Conservation (phyloP, 1,140 invertebrate genomes). For the Physella acuta region DNA sequence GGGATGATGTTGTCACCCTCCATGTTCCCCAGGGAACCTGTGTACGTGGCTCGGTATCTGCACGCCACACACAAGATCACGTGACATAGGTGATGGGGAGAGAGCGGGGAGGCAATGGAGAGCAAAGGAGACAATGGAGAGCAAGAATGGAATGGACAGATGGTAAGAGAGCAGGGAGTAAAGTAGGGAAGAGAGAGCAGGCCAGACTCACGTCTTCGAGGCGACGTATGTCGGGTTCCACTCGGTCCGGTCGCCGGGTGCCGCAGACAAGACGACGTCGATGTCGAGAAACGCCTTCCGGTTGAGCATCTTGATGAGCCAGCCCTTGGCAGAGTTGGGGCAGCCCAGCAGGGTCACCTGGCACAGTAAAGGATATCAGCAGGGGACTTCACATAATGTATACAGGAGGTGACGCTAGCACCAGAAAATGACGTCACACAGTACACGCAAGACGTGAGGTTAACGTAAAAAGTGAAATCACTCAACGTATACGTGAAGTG, state of each 20-base stretch:
- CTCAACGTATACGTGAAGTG: too few relatives aligned
- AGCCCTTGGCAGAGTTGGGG: constrained; percentile 2
- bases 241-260: neutral
- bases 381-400: too few relatives aligned
- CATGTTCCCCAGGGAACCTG: neutral
- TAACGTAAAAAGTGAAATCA: too few relatives aligned
- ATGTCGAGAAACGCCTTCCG: constrained; percentile 11
- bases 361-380: too few relatives aligned
- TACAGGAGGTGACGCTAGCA: too few relatives aligned
- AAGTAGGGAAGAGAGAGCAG: neutral
- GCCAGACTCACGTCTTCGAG: constrained; percentile 7
- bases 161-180: neutral
- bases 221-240: constrained; percentile 8
- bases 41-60: neutral
- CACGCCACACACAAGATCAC: too few relatives aligned
- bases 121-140: too few relatives aligned
- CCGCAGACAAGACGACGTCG: constrained; percentile 10
- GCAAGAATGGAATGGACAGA: too few relatives aligned
- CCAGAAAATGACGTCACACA: too few relatives aligned
- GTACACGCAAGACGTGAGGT: too few relatives aligned
- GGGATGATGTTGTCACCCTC: neutral
- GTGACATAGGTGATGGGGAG: too few relatives aligned
- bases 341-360: constrained; percentile 14
- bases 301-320: constrained; percentile 6
- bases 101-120: too few relatives aligned